Base-by-base conservation (phyloP, 2,888 invertebrate genomes). In the Eueremaeus valkanovi region DNA sequence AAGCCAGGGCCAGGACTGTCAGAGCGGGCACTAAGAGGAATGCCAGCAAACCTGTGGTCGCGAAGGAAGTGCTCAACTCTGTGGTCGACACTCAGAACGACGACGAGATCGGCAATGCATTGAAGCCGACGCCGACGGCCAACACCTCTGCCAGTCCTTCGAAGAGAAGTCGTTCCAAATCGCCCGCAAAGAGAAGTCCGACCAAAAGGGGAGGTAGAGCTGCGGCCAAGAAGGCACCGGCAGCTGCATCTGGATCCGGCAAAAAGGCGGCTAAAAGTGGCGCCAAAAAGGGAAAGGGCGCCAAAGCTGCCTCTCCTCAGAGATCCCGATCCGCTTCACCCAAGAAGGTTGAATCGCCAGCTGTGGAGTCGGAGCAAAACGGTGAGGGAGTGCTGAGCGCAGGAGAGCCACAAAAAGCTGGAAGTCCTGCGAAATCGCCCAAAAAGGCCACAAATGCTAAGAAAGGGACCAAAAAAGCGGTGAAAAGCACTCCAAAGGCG, bases 81-180 rank as follows among this genome's bases (percentile, higher is more conserved):
- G 66, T 66, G 61, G 61, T 29, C 66, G 21, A 66, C 66, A 66
- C 21, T 36, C n/a, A 36, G 11, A 36, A 36, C 36, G 66, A 66
- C 36, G 66, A 66, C 21, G 66, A 66, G 36, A 36, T 66, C 33
- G 66, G 33, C 3, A 66, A 66, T 36, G 66, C 21, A 21, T 31
- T 66, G 11, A 66, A 36, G 16, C 66, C 66, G 36, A 66, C 66
- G 16, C 36, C 66, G n/a, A n/a, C n/a, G 36, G 36, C 66, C 18
- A 33, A 11, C 3, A n/a, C 31, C 5, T 11, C 29, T 8, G 55
- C 29, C 13, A 29, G 29, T 58, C 58, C 58, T 13, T 16, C 58
- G 3, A 58, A 58, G 29, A 27, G 58, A 58, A n/a, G 66, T n/a
- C 36, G 36, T 16, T 33, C 33, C 27, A 3, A 66, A 66, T 36